These are phyloP conservation scores for Ictidomys tridecemlineatus DNA, from an alignment of 2,113 vertebrate species.

Conservation along the genomic window DNA sequence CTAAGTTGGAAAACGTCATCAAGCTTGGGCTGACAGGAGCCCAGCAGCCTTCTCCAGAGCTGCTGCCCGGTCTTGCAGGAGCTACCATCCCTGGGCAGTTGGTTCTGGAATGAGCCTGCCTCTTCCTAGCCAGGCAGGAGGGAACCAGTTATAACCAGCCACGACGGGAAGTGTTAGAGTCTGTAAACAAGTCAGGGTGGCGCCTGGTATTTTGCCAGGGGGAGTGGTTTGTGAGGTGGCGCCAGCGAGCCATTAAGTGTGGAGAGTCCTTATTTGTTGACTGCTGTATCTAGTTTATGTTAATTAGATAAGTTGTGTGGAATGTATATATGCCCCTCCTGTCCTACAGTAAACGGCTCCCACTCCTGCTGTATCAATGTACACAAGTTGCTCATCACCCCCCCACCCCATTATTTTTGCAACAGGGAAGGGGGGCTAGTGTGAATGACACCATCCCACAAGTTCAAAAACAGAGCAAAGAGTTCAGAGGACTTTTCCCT, in stretches of 20 bases:
- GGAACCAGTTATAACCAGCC: slow-evolving; percentile 28
- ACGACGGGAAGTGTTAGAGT: background rate
- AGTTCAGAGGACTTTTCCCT: background rate
- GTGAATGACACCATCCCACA: background rate
- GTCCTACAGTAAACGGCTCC: too few relatives aligned
- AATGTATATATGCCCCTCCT: too few relatives aligned
- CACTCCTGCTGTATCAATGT: too few relatives aligned
- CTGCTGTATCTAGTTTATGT: too few relatives aligned
- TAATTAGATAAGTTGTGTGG: too few relatives aligned
- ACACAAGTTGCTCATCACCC: too few relatives aligned
- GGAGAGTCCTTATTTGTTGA: too few relatives aligned
- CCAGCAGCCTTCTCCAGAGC: slow-evolving; percentile 29
- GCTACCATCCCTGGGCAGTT: background rate
- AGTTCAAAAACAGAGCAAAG: background rate
- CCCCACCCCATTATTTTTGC: too few relatives aligned
- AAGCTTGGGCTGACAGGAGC: background rate
- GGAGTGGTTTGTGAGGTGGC: too few relatives aligned
- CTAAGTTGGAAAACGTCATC: background rate
- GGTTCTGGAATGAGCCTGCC: background rate
- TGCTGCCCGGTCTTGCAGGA: background rate
- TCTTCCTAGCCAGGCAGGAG: slow-evolving; percentile 13
- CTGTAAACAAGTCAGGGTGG: too few relatives aligned
- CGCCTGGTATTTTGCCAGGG: too few relatives aligned
- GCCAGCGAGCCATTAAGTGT: too few relatives aligned
- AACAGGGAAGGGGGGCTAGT: background rate